phyloP scores from a whole-genome alignment of 2,113 vertebrate genomes.

The Xiphophorus maculatus region DNA sequence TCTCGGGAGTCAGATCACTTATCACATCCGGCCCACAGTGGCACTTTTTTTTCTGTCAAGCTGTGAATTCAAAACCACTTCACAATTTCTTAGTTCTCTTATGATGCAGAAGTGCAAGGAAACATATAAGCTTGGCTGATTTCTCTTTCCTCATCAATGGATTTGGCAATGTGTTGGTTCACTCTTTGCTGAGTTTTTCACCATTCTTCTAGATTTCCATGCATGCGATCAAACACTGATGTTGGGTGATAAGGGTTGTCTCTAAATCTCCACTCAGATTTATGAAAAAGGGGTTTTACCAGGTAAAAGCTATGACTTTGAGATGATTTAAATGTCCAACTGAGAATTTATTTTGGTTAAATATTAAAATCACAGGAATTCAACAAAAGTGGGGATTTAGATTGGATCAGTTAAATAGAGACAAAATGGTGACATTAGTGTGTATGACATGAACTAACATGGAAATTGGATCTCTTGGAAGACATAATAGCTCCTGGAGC shows the following conservation, averaged over 20 bases:
- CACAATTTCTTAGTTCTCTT: not conserved
- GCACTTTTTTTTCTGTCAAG: conserved; percentile 9
- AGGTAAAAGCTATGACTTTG: not conserved
- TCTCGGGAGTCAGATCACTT: conserved; percentile 55
- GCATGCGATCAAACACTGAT: not conserved
- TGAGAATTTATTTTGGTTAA: too few relatives aligned
- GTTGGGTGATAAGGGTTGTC: not conserved
- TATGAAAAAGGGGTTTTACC: not conserved
- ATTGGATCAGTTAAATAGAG: not conserved
- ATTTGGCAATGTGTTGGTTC: not conserved
- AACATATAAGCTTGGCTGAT: not conserved
- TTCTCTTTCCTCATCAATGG: not conserved
- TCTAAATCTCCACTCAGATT: not conserved
- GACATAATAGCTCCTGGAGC: not conserved
- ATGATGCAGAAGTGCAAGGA: not conserved
- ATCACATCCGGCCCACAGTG: conserved; percentile 23
- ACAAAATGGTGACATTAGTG: not conserved
- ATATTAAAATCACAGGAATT: too few relatives aligned
- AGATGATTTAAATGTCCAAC: not conserved
- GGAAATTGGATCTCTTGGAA: not conserved
- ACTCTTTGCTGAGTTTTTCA: not conserved
- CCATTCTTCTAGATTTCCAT: not conserved
- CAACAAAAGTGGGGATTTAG: not conserved
- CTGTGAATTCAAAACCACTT: conserved; percentile 1
- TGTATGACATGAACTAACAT: too few relatives aligned